phyloP scores from a whole-genome alignment of 2,797 vertebrate genomes.

The Miichthys miiuy region DNA sequence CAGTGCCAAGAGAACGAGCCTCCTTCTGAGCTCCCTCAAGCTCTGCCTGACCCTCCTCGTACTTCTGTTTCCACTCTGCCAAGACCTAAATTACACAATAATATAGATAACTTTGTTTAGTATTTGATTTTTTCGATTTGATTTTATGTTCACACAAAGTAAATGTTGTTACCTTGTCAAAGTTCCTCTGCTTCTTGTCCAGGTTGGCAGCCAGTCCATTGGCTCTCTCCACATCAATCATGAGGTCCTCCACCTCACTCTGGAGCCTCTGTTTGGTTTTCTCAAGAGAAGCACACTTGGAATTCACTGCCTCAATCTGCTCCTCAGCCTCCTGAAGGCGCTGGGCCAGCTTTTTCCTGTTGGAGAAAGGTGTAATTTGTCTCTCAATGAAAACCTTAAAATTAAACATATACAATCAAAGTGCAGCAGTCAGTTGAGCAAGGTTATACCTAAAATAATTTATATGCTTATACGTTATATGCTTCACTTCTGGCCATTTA shows the following conservation, averaged over 20 bases:
- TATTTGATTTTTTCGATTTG: too few species aligned
- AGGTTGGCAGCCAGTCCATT: constrained; percentile 82
- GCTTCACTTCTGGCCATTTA: constrained; percentile 75
- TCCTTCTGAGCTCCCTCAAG: constrained; percentile 90
- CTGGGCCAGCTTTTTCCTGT: constrained; percentile 90
- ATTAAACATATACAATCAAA: too few species aligned
- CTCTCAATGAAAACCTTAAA: too few species aligned
- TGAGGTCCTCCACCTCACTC: constrained; percentile 89
- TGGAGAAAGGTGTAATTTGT: neutral
- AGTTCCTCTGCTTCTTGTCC: constrained; percentile 89
- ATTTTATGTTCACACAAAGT: neutral
- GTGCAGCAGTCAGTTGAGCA: too few species aligned
- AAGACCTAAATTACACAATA: constrained; percentile 64
- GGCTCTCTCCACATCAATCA: constrained; percentile 83
- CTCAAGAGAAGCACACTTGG: constrained; percentile 88
- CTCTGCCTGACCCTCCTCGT: constrained; percentile 89
- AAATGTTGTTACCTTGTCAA: constrained; percentile 78
- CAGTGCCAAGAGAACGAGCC: constrained; percentile 87
- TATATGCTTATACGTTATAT: too few species aligned
- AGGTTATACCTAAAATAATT: too few species aligned
- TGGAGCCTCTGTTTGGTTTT: constrained; percentile 89
- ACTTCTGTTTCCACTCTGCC: constrained; percentile 92
- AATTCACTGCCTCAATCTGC: constrained; percentile 84
- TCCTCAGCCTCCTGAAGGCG: constrained; percentile 91
- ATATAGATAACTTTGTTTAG: neutral